Evolutionary conservation across 2,888 invertebrate genomes (phyloP).

Genomic region (Nomada fabriciana): DNA sequence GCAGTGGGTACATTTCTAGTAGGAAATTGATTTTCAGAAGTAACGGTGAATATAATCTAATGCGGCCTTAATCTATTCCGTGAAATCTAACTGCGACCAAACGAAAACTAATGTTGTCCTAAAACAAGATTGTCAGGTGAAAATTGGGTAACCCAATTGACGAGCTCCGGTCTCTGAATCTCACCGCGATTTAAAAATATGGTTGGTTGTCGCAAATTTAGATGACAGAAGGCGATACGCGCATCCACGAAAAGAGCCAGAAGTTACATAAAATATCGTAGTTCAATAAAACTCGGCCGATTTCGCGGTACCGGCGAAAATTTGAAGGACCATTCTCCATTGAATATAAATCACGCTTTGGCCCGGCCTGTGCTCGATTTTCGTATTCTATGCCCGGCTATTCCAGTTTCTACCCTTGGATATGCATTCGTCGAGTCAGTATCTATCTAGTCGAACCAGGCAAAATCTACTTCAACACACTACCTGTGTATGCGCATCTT

Average conservation of each 20-base stretch:
- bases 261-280: slow-evolving; percentile 59
- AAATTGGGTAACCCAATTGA: background rate
- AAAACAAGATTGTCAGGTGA: background rate
- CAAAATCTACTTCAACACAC: slow-evolving; percentile 5
- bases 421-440: slow-evolving; percentile 20
- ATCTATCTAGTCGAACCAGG: slow-evolving; percentile 20
- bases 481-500: slow-evolving; percentile 33
- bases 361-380: slow-evolving; percentile 23
- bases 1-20: too few species aligned
- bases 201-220: slow-evolving; percentile 26
- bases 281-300: slow-evolving; percentile 55
- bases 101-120: background rate
- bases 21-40: too few species aligned
- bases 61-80: too few species aligned
- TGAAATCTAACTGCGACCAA: background rate
- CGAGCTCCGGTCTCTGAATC: background rate
- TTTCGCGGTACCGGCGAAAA: slow-evolving; percentile 43
- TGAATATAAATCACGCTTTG: slow-evolving; percentile 57
- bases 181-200: slow-evolving; percentile 25
- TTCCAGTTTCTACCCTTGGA: slow-evolving; percentile 40
- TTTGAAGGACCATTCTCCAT: slow-evolving; percentile 58
- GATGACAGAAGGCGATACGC: slow-evolving; percentile 27
- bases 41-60: too few species aligned
- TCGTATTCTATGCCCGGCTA: slow-evolving; percentile 46
- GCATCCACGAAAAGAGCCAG: slow-evolving; percentile 37